These are phyloP conservation scores for Drymonia ruficornis DNA, from an alignment of 2,888 invertebrate genomes.

Conservation along the genomic window DNA sequence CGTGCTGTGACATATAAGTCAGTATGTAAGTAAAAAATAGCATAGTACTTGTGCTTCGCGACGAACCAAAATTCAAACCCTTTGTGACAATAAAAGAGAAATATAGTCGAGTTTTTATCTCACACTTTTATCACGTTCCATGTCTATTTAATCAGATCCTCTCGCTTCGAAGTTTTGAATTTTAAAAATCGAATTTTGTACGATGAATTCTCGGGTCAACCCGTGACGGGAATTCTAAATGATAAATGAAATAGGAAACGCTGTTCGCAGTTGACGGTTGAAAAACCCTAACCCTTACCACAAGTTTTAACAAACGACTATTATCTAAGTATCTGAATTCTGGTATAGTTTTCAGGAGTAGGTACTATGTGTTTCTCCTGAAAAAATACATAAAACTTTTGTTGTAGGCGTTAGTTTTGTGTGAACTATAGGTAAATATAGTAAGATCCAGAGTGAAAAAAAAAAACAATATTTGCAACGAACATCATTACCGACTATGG, in stretches of 20 bases:
- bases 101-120: conserved; percentile 44
- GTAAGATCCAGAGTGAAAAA: conserved; percentile 21
- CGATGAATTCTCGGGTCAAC: conserved; percentile 51
- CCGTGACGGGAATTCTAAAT: conserved; percentile 54
- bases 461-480: conserved; percentile 21
- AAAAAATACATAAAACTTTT: too few relatives aligned
- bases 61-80: conserved; percentile 63
- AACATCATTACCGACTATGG: conserved; percentile 32
- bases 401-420: too few relatives aligned
- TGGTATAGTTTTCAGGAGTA: too few relatives aligned
- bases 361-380: too few relatives aligned
- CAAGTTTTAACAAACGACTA: conserved; percentile 12
- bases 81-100: conserved; percentile 67
- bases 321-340: neutral
- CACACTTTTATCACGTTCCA: conserved; percentile 58
- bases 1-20: conserved; percentile 82
- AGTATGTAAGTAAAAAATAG: conserved; percentile 73
- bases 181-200: conserved; percentile 57
- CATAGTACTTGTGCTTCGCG: conserved; percentile 65
- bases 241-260: conserved; percentile 40
- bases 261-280: conserved; percentile 43
- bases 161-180: conserved; percentile 53
- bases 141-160: conserved; percentile 57
- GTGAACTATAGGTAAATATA: too few relatives aligned
- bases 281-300: conserved; percentile 16